Evolutionary conservation across 2,113 vertebrate genomes (phyloP).

Genomic region (Sinocyclocheilus anshuiensis): DNA sequence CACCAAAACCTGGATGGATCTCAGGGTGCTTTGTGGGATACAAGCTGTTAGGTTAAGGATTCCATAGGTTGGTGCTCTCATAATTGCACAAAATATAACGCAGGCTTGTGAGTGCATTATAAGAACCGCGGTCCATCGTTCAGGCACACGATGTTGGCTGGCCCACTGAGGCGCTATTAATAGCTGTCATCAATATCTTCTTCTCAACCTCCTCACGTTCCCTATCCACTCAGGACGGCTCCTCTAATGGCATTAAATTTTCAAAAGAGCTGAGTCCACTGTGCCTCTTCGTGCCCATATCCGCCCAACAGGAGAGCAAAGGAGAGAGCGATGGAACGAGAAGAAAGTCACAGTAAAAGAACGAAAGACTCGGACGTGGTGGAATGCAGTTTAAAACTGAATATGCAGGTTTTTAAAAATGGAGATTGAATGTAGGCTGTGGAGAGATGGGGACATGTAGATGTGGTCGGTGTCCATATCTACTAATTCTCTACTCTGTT

Average conservation of each 20-base stretch:
- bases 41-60: background rate
- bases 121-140: constrained; percentile 10
- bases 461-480: constrained; percentile 10
- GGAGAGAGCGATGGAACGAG: background rate
- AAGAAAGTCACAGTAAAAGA: background rate
- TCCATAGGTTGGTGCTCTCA: background rate
- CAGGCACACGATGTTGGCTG: constrained; percentile 7
- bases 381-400: constrained; percentile 36
- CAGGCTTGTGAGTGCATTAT: background rate
- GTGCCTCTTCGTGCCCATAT: constrained; percentile 24
- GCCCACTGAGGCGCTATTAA: constrained; percentile 47
- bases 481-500: constrained; percentile 26
- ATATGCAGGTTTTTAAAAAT: constrained; percentile 52
- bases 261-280: constrained; percentile 54
- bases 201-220: constrained; percentile 46
- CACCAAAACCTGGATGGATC: background rate
- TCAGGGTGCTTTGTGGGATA: background rate
- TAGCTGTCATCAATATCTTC: constrained; percentile 54
- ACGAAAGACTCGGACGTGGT: background rate
- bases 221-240: constrained; percentile 41
- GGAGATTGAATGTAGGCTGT: constrained; percentile 33
- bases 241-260: constrained; percentile 57
- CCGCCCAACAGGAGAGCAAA: constrained; percentile 34
- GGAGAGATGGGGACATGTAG: constrained; percentile 31
- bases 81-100: background rate